phyloP scores from a whole-genome alignment of 1,140 invertebrate species.

The Zaprionus inermis region DNA sequence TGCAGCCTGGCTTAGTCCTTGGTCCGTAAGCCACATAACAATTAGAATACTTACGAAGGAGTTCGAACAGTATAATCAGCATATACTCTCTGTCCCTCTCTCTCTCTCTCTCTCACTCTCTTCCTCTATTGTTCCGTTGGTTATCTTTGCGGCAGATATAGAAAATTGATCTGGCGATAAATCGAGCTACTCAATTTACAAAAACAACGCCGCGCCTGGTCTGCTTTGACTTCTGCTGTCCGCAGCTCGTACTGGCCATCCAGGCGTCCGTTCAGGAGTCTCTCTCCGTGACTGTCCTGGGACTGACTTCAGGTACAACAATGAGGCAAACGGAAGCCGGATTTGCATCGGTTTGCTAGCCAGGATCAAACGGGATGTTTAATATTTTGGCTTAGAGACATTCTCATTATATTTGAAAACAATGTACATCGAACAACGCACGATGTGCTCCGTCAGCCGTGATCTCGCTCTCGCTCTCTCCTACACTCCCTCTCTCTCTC shows the following conservation, averaged over 20 bases:
- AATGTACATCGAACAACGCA: conserved; percentile 35
- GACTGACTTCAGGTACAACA: conserved; percentile 75
- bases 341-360: conserved; percentile 57
- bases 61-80: conserved; percentile 23
- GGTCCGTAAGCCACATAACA: conserved; percentile 60
- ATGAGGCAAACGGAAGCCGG: conserved; percentile 72
- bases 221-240: conserved; percentile 68
- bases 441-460: not conserved
- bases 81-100: not conserved
- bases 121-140: conserved; percentile 10
- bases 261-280: conserved; percentile 6
- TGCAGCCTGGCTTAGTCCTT: conserved; percentile 50
- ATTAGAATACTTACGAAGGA: conserved; percentile 52
- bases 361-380: conserved; percentile 73
- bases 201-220: conserved; percentile 66
- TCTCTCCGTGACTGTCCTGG: conserved; percentile 7
- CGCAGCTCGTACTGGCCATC: conserved; percentile 15
- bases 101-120: not conserved
- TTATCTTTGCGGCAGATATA: conserved; percentile 77
- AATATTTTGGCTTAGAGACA: conserved; percentile 83
- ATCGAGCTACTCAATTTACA: conserved; percentile 80
- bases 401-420: conserved; percentile 83
- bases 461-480: not conserved
- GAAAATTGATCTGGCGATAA: conserved; percentile 80
- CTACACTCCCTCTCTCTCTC: too few species aligned